phyloP scores from a whole-genome alignment of 2,888 invertebrate genomes.

The Melikaiella ostensackeni region DNA sequence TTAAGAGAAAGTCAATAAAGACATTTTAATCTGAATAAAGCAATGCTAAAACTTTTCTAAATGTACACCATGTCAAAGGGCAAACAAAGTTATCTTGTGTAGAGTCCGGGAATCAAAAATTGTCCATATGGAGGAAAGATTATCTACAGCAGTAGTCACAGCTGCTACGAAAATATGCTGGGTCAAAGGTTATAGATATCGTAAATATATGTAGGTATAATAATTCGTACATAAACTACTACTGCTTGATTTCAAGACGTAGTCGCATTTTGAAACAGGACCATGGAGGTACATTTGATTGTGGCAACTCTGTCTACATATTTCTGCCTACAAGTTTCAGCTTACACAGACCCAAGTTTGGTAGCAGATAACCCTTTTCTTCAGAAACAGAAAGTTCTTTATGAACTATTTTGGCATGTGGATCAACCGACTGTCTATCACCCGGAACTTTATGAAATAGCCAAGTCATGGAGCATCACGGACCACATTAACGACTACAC shows the following conservation, averaged over 20 bases:
- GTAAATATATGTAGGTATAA: background rate
- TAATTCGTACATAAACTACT: constrained; percentile 16
- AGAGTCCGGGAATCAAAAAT: background rate
- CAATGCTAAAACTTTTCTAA: background rate
- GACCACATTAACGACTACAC: constrained; percentile 59
- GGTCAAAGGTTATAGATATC: constrained; percentile 20
- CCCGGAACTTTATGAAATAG: constrained; percentile 63
- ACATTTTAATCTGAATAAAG: background rate
- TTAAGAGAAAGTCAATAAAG: background rate
- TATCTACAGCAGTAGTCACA: background rate
- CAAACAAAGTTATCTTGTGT: background rate
- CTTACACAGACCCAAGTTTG: constrained; percentile 36
- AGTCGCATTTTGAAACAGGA: constrained; percentile 11
- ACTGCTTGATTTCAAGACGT: background rate
- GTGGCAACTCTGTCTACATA: background rate
- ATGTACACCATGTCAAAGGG: background rate
- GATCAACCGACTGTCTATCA: constrained; percentile 72
- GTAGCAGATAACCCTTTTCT: constrained; percentile 71
- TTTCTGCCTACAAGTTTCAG: constrained; percentile 33
- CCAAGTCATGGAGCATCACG: constrained; percentile 61
- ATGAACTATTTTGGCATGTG: constrained; percentile 77
- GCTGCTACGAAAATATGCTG: background rate
- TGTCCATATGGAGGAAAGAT: background rate
- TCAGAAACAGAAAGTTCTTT: constrained; percentile 77
- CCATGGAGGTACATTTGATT: background rate